A percentile compares a stretch with the other conserved stretches of the same genome.
Evolutionary conservation across 37 sponge, comb jelly and placozoan genomes (phyloP).

Genomic region (Tethya wilhelma): DNA sequence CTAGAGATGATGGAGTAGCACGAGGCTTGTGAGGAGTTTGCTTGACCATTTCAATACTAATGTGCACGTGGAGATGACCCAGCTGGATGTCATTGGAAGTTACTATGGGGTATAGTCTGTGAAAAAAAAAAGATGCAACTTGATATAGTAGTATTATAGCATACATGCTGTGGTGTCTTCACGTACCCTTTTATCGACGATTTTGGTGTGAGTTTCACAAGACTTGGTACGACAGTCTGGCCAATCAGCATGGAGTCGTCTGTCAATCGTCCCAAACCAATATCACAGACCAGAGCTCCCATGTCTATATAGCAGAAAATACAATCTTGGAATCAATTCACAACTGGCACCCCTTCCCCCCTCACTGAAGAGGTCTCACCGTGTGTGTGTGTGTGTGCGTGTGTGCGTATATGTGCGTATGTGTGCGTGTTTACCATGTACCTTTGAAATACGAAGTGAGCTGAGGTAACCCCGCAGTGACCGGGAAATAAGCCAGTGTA

Average conservation of each 20-base stretch:
- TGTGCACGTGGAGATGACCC: constrained; percentile 36
- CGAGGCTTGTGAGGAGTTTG: neutral
- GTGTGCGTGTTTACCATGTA: constrained; percentile 4
- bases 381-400: no score
- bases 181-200: constrained; percentile 46
- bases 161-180: no score
- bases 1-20: no score
- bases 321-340: neutral
- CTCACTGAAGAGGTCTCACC: no score
- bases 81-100: constrained; percentile 33
- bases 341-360: neutral
- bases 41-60: constrained; percentile 18
- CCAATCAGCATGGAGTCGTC: constrained; percentile 70
- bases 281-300: constrained; percentile 54
- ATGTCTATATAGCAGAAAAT: constrained; percentile 48
- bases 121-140: neutral
- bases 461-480: constrained; percentile 21
- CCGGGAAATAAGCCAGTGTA: constrained; percentile 27
- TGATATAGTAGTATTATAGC: no score
- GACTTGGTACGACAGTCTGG: constrained; percentile 25
- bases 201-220: constrained; percentile 20
- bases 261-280: constrained; percentile 69
- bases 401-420: no score
- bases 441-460: constrained; percentile 48
- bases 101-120: constrained; percentile 35